Evolutionary conservation across 2,888 invertebrate genomes (phyloP).

Genomic region (Dasypogon diadema): DNA sequence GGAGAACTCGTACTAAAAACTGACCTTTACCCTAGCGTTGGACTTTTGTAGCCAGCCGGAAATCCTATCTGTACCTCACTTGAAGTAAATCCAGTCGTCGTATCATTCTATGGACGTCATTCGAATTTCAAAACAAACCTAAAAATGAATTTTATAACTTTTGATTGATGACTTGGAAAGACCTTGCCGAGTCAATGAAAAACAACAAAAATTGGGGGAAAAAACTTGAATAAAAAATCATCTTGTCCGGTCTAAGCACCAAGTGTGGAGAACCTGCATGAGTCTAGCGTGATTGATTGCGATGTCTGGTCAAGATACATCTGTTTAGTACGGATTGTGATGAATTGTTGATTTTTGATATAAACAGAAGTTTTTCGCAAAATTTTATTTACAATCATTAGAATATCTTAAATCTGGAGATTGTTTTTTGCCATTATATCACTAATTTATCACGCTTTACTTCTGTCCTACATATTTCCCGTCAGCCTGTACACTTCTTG

Average conservation of each 20-base stretch:
- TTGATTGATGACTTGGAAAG: constrained; percentile 44
- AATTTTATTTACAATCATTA: not conserved
- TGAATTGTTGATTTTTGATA: not conserved
- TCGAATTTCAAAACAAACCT: constrained; percentile 37
- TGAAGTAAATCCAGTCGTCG: constrained; percentile 4
- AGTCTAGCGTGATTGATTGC: constrained; percentile 40
- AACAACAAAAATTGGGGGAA: constrained; percentile 9
- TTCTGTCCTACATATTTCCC: no score
- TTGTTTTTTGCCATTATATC: no score
- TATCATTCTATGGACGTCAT: constrained; percentile 7
- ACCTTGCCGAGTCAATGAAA: constrained; percentile 40
- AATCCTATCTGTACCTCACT: not conserved
- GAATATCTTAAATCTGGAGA: no score
- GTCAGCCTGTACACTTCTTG: no score
- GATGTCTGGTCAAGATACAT: constrained; percentile 25
- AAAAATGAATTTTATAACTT: constrained; percentile 41
- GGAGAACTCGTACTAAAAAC: not conserved
- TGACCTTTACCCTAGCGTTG: constrained; percentile 21
- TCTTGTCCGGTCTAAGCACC: constrained; percentile 32
- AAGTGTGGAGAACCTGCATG: constrained; percentile 45
- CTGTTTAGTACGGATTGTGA: not conserved
- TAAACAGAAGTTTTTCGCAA: constrained; percentile 8
- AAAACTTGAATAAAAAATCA: constrained; percentile 3
- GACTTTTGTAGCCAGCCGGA: constrained; percentile 31
- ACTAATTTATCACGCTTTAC: no score